Percentiles rank a stretch among this genome's conserved stretches.
phyloP scores from a whole-genome alignment of 2,113 vertebrate genomes.

The Eulemur rufifrons region DNA sequence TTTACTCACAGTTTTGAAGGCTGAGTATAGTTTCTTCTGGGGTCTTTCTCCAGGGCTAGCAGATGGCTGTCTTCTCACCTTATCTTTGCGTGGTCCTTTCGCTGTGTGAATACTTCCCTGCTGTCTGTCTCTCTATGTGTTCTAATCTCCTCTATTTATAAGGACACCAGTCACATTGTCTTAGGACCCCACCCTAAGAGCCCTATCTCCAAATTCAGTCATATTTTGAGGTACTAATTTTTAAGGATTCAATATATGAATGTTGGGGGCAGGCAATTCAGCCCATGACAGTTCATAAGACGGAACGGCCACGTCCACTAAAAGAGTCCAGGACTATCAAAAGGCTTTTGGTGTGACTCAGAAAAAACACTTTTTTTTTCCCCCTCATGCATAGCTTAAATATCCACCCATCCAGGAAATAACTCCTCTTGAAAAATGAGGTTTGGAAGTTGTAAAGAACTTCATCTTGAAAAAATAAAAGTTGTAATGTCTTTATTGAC shows the following conservation, averaged over 20 bases:
- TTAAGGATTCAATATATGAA: not conserved
- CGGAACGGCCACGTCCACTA: not conserved
- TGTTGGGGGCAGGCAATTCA: rapidly evolving
- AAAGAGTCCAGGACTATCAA: not conserved
- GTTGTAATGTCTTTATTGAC: not conserved
- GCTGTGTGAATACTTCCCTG: rapidly evolving
- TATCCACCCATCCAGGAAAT: not conserved
- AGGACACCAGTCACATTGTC: not conserved
- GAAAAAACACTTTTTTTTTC: not conserved
- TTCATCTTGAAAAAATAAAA: not conserved
- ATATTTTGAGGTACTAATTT: not conserved
- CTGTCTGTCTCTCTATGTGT: not conserved
- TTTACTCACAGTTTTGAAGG: not conserved
- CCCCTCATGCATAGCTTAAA: not conserved
- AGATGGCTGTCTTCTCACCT: not conserved
- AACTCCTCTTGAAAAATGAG: slow-evolving; percentile 2
- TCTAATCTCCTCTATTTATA: not conserved
- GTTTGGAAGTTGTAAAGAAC: slow-evolving; percentile 7
- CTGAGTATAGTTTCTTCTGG: not conserved
- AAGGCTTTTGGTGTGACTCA: not conserved
- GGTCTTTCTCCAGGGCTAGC: rapidly evolving
- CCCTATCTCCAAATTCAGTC: not conserved
- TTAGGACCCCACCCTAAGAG: rapidly evolving
- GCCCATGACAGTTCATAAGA: not conserved
- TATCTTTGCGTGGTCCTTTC: too few species aligned